Conservation (phyloP, 2,113 vertebrate species). For the Meriones unguiculatus region DNA sequence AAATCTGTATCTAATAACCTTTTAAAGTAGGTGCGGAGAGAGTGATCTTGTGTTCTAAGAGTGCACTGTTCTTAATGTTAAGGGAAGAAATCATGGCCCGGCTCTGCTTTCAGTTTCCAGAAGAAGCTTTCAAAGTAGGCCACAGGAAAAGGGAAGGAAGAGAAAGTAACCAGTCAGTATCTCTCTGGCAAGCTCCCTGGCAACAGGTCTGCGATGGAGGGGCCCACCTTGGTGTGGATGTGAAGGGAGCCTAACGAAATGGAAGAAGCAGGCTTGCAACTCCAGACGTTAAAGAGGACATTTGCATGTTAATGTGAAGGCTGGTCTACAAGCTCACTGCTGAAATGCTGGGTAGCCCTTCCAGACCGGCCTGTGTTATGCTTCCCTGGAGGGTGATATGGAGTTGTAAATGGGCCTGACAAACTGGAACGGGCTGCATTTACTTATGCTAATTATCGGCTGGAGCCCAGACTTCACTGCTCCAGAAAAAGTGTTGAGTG, state of each 20-base stretch:
- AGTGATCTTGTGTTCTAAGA: background rate
- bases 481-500: background rate
- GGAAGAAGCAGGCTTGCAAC: background rate
- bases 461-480: background rate
- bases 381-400: background rate
- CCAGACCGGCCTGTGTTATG: background rate
- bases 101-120: background rate
- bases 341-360: background rate
- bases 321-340: background rate
- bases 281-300: background rate
- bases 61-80: background rate
- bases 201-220: background rate
- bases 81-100: background rate
- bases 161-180: background rate
- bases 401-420: background rate
- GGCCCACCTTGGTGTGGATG: background rate
- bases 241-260: background rate
- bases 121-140: background rate
- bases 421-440: background rate
- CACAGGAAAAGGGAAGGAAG: background rate
- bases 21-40: background rate
- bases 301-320: constrained; percentile 45
- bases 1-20: background rate
- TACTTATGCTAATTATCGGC: background rate
- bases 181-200: background rate